These are phyloP conservation scores for Pteria penguin DNA, from an alignment of 2,888 invertebrate species.

Conservation along the genomic window DNA sequence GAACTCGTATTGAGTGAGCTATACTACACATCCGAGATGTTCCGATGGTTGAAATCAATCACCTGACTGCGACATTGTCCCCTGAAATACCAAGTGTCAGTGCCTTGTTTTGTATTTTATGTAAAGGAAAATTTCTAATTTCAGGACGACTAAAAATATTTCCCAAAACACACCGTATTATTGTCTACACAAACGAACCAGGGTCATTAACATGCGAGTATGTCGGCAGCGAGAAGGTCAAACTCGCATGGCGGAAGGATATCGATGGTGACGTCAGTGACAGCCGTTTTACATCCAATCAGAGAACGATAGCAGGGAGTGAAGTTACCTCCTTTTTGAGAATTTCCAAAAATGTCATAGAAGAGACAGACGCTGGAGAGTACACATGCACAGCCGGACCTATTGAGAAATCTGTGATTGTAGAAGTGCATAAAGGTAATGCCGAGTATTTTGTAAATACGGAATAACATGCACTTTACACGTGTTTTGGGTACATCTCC, in stretches of 20 bases:
- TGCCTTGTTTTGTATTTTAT: not conserved
- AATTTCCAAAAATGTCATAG: not conserved
- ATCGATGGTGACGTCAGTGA: not conserved
- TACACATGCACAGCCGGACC: conserved; percentile 39
- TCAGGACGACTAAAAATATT: conserved; percentile 25
- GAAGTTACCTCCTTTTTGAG: conserved; percentile 16
- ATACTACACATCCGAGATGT: too few relatives aligned
- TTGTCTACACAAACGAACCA: conserved; percentile 11
- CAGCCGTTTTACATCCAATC: conserved; percentile 22
- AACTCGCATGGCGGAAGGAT: conserved; percentile 23
- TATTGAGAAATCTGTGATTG: conserved; percentile 6
- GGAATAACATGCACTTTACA: not conserved
- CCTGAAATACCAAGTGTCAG: too few relatives aligned
- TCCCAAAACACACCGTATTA: conserved; percentile 12
- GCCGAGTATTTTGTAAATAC: too few relatives aligned
- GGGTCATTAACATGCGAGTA: conserved; percentile 31
- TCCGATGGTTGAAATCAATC: too few relatives aligned
- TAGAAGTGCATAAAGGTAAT: conserved; percentile 34
- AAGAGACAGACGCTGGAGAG: conserved; percentile 15
- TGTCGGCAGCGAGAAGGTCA: conserved; percentile 28
- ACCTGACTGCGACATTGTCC: too few relatives aligned
- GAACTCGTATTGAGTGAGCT: too few relatives aligned
- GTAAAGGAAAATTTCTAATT: not conserved
- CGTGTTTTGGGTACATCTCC: not conserved
- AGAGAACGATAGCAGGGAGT: conserved; percentile 2